These are phyloP conservation scores for Sphaerophoria rueppellii DNA, from an alignment of 2,888 invertebrate genomes.

Conservation along the genomic window DNA sequence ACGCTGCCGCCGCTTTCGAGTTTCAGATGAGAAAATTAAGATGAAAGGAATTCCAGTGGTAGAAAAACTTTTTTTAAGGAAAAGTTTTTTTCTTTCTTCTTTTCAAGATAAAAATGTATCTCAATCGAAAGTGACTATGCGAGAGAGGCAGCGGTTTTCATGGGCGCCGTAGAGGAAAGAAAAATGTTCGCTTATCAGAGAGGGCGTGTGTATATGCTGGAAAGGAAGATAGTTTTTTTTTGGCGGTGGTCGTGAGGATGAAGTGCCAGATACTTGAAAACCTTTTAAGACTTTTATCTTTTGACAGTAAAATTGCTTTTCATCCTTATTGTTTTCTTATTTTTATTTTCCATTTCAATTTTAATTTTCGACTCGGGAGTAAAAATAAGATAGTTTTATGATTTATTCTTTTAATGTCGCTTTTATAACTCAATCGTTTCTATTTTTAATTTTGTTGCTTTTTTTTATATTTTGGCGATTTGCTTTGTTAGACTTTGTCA, in stretches of 20 bases:
- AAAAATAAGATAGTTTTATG: slow-evolving; percentile 61
- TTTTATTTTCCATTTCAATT: slow-evolving; percentile 7
- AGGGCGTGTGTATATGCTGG: slow-evolving; percentile 45
- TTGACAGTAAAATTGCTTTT: slow-evolving; percentile 31
- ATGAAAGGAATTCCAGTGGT: slow-evolving; percentile 69
- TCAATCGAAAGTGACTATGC: slow-evolving; percentile 62
- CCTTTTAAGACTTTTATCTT: slow-evolving; percentile 70
- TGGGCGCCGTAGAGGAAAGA: neutral
- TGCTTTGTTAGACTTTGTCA: slow-evolving; percentile 32
- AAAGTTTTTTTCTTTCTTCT: slow-evolving; percentile 49
- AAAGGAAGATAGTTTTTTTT: slow-evolving; percentile 37
- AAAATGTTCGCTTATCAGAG: slow-evolving; percentile 21
- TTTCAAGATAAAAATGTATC: slow-evolving; percentile 50
- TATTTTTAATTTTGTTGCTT: neutral
- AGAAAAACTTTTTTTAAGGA: slow-evolving; percentile 46
- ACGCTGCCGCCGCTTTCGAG: neutral
- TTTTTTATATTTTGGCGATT: slow-evolving; percentile 56
- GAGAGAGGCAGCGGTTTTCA: neutral
- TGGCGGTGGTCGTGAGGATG: slow-evolving; percentile 30
- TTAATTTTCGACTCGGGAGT: slow-evolving; percentile 9
- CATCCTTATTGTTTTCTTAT: slow-evolving; percentile 16
- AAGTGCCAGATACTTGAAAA: slow-evolving; percentile 63
- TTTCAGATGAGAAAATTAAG: slow-evolving; percentile 51
- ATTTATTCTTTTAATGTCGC: slow-evolving; percentile 63
- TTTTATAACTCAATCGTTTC: slow-evolving; percentile 60